Conservation (phyloP, 1,140 invertebrate genomes). For the Euwallacea fornicatus region DNA sequence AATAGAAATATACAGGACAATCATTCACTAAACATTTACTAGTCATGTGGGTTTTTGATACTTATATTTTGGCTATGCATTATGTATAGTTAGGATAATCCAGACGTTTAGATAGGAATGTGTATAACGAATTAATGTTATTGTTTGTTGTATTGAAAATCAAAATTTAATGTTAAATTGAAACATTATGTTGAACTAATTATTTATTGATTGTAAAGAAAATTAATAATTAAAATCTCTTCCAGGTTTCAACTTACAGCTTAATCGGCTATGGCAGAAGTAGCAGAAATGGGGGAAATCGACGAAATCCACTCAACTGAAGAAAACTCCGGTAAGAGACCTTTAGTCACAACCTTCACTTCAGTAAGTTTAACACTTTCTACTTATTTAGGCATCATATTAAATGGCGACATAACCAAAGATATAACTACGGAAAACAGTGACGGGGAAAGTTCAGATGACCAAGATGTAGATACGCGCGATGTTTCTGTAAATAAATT, state of each 20-base stretch:
- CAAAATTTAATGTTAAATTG: no score
- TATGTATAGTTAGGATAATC: no score
- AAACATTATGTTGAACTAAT: no score
- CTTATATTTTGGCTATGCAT: not conserved
- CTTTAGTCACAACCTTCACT: constrained; percentile 8
- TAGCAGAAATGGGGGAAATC: constrained; percentile 51
- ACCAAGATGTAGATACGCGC: constrained; percentile 20
- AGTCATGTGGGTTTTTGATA: not conserved
- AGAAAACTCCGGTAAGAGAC: constrained; percentile 41
- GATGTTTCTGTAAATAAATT: constrained; percentile 32
- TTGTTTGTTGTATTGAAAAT: no score
- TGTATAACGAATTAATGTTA: no score
- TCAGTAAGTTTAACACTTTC: constrained; percentile 33
- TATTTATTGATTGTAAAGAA: no score
- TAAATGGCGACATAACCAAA: constrained; percentile 55
- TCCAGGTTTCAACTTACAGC: no score
- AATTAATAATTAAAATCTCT: no score
- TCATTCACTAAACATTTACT: not conserved
- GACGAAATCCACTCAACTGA: constrained; percentile 52
- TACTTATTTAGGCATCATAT: constrained; percentile 35
- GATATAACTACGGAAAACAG: constrained; percentile 41
- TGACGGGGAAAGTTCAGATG: constrained; percentile 11
- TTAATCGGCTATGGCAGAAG: constrained; percentile 49
- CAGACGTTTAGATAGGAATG: no score
- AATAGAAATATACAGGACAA: not conserved